phyloP scores from a whole-genome alignment of 1,140 invertebrate genomes.

The Dendroctonus valens region DNA sequence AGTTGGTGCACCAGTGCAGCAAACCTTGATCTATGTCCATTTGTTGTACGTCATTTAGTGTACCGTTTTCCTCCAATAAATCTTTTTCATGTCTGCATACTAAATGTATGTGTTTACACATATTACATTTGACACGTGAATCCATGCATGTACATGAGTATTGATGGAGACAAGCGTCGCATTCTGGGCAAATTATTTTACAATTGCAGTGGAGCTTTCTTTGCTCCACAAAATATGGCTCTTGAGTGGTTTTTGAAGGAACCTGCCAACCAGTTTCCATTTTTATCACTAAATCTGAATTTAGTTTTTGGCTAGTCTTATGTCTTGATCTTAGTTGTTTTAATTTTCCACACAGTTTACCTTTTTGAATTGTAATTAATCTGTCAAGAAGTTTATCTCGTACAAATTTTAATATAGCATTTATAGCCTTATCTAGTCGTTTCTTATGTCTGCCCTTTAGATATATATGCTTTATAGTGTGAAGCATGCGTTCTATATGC shows the following conservation, averaged over 20 bases:
- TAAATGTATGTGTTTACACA: constrained; percentile 38
- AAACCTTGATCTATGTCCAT: no score
- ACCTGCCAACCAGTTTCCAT: constrained; percentile 5
- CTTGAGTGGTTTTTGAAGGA: neutral
- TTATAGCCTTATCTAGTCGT: constrained; percentile 30
- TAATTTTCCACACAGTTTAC: constrained; percentile 11
- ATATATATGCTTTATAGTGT: constrained; percentile 29
- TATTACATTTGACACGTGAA: constrained; percentile 26
- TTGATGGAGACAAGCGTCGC: constrained; percentile 28
- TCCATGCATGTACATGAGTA: constrained; percentile 35
- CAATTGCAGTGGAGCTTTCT: constrained; percentile 23
- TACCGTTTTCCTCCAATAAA: neutral
- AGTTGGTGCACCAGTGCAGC: no score
- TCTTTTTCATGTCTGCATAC: neutral
- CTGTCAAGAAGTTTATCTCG: constrained; percentile 22
- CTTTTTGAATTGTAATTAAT: constrained; percentile 11
- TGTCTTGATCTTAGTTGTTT: constrained; percentile 3
- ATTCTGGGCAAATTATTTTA: constrained; percentile 28
- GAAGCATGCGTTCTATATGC: constrained; percentile 27
- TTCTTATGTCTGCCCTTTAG: constrained; percentile 15
- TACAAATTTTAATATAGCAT: constrained; percentile 25
- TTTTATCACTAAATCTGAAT: neutral
- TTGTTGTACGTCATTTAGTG: no score
- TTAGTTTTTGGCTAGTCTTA: constrained; percentile 1
- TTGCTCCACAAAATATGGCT: constrained; percentile 16